phyloP scores from a whole-genome alignment of 2,888 invertebrate genomes.

The Sarcophaga rosellei region DNA sequence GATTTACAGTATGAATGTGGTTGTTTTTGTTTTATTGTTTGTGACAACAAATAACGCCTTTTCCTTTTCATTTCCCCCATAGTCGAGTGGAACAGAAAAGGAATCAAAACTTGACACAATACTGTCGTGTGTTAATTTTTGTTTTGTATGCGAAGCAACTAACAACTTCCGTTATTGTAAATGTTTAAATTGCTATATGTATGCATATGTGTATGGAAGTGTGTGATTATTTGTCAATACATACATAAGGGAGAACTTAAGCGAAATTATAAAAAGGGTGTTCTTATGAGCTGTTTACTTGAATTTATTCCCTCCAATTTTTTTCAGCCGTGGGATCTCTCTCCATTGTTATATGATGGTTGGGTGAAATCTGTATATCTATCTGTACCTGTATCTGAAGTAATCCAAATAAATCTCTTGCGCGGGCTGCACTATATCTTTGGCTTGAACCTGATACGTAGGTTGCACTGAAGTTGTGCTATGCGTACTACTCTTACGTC shows the following conservation, averaged over 20 bases:
- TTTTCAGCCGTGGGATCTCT: too few species aligned
- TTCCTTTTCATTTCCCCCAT: conserved; percentile 10
- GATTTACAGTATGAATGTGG: neutral
- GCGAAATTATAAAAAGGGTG: neutral
- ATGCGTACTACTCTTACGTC: too few species aligned
- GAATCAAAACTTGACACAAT: conserved; percentile 48
- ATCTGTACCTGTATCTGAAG: too few species aligned
- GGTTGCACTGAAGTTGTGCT: too few species aligned
- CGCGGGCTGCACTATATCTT: too few species aligned
- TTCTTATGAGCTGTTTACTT: too few species aligned
- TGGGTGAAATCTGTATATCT: too few species aligned
- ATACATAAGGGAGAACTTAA: neutral
- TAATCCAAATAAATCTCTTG: too few species aligned
- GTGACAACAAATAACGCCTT: conserved; percentile 67
- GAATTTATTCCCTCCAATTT: too few species aligned
- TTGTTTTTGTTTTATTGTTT: conserved; percentile 41
- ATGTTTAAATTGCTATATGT: conserved; percentile 24
- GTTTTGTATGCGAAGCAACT: conserved; percentile 47
- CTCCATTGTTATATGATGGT: too few species aligned
- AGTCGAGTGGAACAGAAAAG: neutral
- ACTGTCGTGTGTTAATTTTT: conserved; percentile 57
- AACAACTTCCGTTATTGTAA: conserved; percentile 63
- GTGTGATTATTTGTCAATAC: conserved; percentile 7
- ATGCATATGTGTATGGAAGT: conserved; percentile 5
- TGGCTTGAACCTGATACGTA: too few species aligned